These are phyloP conservation scores for Drosophila pectinifera DNA, from an alignment of 1,140 invertebrate genomes.

Conservation along the genomic window DNA sequence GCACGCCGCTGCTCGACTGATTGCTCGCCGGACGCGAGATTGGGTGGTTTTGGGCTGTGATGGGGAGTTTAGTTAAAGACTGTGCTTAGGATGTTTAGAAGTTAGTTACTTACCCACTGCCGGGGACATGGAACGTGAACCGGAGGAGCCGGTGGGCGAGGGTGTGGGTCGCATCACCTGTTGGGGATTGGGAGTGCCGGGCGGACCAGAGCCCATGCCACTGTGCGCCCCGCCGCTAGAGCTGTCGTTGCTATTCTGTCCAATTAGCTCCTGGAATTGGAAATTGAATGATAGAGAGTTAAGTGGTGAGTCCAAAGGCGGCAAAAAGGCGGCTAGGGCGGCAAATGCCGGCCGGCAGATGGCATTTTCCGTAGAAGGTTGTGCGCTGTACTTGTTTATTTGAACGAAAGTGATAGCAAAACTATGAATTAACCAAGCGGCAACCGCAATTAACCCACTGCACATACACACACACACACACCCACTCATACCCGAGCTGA, in stretches of 20 bases:
- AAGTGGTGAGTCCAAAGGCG: conserved; percentile 17
- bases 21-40: conserved; percentile 92
- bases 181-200: conserved; percentile 89
- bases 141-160: conserved; percentile 94
- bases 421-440: conserved; percentile 52
- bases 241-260: conserved; percentile 93
- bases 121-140: conserved; percentile 97
- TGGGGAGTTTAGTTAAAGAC: neutral
- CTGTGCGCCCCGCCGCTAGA: conserved; percentile 88
- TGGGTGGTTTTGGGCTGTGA: conserved; percentile 77
- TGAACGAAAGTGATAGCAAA: conserved; percentile 62
- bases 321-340: conserved; percentile 10
- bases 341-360: conserved; percentile 56
- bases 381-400: conserved; percentile 46
- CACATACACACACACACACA: conserved; percentile 2
- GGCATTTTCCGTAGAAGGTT: conserved; percentile 37
- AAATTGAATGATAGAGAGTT: conserved; percentile 51
- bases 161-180: conserved; percentile 93
- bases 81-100: too few relatives aligned
- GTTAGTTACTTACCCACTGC: conserved; percentile 92
- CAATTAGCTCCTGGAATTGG: conserved; percentile 91
- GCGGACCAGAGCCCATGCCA: conserved; percentile 90
- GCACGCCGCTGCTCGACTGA: conserved; percentile 88
- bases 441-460: conserved; percentile 43
- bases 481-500: neutral